These are phyloP conservation scores for Liopterus haemorrhoidalis DNA, from an alignment of 2,888 invertebrate genomes.

Conservation along the genomic window DNA sequence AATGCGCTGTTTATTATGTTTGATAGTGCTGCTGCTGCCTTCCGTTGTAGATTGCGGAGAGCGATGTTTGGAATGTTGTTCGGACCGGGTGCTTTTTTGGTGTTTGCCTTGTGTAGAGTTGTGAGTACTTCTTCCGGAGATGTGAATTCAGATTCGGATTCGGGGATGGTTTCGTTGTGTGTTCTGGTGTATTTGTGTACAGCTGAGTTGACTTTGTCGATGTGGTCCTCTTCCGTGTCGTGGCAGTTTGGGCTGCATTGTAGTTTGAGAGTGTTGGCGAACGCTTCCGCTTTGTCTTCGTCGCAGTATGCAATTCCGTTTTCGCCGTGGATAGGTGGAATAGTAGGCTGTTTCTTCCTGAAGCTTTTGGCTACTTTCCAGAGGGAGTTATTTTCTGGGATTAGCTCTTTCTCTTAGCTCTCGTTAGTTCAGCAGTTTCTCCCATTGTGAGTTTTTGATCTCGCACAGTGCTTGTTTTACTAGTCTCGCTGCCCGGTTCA, in stretches of 20 bases:
- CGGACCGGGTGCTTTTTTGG: too few species aligned
- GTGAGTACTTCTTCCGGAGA: too few species aligned
- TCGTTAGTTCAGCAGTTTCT: neutral
- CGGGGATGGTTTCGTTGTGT: too few species aligned
- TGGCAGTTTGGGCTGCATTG: neutral
- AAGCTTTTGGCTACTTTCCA: neutral
- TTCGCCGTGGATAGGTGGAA: constrained; percentile 2
- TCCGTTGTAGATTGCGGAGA: too few species aligned
- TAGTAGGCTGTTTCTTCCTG: neutral
- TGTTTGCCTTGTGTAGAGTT: too few species aligned
- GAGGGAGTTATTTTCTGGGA: neutral
- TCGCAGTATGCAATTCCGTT: neutral
- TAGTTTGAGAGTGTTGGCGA: neutral
- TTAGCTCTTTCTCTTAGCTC: neutral
- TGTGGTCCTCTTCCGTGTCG: neutral
- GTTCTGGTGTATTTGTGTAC: neutral
- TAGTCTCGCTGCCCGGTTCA: neutral
- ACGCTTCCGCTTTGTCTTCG: constrained; percentile 1
- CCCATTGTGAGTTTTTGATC: neutral
- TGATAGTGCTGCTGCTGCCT: too few species aligned
- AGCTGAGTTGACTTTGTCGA: neutral
- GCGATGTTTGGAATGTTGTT: too few species aligned
- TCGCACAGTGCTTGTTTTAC: neutral
- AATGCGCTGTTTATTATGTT: too few species aligned
- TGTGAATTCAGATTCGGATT: too few species aligned